Evolutionary conservation across 1,140 invertebrate species (phyloP).

Genomic region (Lasioglossum albipes): DNA sequence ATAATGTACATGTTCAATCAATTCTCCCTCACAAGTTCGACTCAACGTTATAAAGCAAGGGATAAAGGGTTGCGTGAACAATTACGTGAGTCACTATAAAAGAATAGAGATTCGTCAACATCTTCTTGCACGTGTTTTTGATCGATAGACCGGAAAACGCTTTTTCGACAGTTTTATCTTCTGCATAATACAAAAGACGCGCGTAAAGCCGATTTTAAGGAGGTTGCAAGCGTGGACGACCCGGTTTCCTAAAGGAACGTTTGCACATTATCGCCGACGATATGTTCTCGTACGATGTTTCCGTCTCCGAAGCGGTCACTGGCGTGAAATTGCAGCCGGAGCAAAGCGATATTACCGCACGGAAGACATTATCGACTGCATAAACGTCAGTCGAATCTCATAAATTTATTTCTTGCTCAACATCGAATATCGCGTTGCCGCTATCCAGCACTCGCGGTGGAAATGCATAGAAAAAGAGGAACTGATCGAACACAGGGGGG

Average conservation of each 20-base stretch:
- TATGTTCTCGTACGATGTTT: not conserved
- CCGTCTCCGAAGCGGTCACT: not conserved
- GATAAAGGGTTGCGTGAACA: no score
- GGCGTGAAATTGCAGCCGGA: conserved; percentile 7
- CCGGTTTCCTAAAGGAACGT: not conserved
- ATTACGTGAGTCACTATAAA: no score
- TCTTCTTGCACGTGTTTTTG: not conserved
- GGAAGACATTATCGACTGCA: conserved; percentile 23
- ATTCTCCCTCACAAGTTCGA: no score
- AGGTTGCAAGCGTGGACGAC: no score
- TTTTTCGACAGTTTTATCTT: not conserved
- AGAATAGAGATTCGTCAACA: no score
- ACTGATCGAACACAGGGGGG: not conserved
- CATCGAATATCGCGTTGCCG: not conserved
- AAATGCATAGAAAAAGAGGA: not conserved
- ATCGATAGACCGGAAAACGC: not conserved
- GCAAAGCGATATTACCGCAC: conserved; percentile 13
- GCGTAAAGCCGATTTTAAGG: not conserved
- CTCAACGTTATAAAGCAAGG: no score
- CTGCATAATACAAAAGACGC: not conserved
- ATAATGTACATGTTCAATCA: no score
- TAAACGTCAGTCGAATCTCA: conserved; percentile 15
- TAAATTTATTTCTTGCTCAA: conserved; percentile 11
- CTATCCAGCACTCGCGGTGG: not conserved
- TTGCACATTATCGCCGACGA: conserved; percentile 3